Conservation (phyloP, 30 jellyfish, hydroid and myxozoan species). For the Euphysa ruthae region DNA sequence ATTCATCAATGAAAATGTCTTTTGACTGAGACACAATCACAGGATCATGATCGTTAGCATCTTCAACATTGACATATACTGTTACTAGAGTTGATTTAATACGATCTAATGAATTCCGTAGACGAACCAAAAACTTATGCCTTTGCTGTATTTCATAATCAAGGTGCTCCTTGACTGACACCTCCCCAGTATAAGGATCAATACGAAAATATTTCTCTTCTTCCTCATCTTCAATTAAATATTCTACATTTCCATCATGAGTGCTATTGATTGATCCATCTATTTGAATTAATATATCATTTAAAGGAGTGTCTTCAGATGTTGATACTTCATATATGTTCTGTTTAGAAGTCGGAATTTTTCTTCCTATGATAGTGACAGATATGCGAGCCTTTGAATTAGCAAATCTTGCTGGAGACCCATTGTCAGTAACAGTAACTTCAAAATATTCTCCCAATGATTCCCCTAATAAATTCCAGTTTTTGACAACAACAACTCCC, state of each 20-base stretch:
- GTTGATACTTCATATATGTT: not conserved
- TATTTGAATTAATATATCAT: not conserved
- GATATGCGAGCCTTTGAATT: not conserved
- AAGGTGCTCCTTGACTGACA: not conserved
- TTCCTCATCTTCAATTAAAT: not conserved
- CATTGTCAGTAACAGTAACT: conserved; percentile 19
- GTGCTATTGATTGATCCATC: not conserved
- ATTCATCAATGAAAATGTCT: conserved; percentile 14
- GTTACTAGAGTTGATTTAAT: conserved; percentile 8
- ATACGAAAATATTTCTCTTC: not conserved
- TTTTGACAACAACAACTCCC: conserved; percentile 9
- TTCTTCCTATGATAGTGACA: not conserved
- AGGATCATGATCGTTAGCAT: conserved; percentile 28
- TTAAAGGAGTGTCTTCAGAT: not conserved
- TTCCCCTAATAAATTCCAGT: not conserved
- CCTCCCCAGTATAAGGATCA: not conserved
- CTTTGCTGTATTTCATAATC: not conserved
- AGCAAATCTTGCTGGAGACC: conserved; percentile 4
- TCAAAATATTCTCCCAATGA: not conserved
- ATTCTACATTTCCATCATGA: conserved; percentile 16
- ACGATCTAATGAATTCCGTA: conserved; percentile 12
- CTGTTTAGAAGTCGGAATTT: not conserved
- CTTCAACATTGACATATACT: conserved; percentile 8
- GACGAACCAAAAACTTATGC: conserved; percentile 17
- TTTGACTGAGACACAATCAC: conserved; percentile 13